A percentile compares a stretch with the other conserved stretches of the same genome.
phyloP scores from a whole-genome alignment of 2,113 vertebrate species.

The human region DNA sequence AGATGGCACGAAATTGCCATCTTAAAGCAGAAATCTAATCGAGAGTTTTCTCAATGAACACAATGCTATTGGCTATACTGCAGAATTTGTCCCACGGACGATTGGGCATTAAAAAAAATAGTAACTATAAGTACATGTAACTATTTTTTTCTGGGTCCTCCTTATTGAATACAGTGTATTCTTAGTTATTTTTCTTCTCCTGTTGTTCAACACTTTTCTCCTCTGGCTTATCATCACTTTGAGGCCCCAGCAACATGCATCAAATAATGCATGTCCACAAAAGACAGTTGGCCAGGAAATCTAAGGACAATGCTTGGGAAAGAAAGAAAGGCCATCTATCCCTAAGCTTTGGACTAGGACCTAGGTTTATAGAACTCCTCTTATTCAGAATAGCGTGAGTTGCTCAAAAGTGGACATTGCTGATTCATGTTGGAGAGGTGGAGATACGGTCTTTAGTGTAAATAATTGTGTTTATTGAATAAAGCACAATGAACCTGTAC shows the following conservation, averaged over 20 bases:
- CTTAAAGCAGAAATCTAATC: constrained; percentile 42
- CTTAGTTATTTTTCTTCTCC: background rate
- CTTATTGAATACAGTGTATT: constrained; percentile 14
- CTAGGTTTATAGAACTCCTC: background rate
- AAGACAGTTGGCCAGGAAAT: background rate
- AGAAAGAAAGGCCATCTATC: background rate
- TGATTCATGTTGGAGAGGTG: background rate
- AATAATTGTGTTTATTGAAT: background rate
- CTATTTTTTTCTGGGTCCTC: background rate
- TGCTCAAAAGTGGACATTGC: background rate
- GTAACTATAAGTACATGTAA: constrained; percentile 49
- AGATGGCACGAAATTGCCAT: constrained; percentile 12
- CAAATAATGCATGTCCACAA: constrained; percentile 50
- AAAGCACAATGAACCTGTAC: background rate
- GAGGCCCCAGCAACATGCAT: background rate
- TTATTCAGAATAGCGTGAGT: background rate
- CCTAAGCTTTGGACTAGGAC: background rate
- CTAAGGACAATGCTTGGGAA: background rate
- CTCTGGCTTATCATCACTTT: constrained; percentile 21
- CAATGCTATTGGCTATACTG: constrained; percentile 48
- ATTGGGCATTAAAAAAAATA: background rate
- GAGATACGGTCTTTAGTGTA: background rate
- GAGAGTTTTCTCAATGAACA: constrained; percentile 72
- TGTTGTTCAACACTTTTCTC: background rate
- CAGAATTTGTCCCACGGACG: constrained; percentile 54